These are phyloP conservation scores for Hapalemur alaotrensis DNA, from an alignment of 2,797 vertebrate genomes.

Conservation along the genomic window DNA sequence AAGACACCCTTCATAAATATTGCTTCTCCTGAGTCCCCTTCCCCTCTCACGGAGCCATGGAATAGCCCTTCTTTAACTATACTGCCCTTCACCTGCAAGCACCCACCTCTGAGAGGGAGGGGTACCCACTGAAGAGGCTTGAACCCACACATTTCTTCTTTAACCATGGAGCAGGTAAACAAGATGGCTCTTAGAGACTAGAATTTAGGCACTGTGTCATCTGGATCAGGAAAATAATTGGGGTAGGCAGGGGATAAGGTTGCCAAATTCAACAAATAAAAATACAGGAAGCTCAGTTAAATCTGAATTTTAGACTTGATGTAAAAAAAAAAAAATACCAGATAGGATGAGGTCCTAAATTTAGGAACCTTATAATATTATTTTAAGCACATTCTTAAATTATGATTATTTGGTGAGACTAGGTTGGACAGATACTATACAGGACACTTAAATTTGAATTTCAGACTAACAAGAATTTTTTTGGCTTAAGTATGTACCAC, in stretches of 20 bases:
- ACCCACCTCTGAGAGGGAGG: neutral
- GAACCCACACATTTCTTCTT: neutral
- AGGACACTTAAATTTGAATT: neutral
- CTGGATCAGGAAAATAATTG: neutral
- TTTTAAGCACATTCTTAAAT: neutral
- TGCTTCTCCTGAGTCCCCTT: neutral
- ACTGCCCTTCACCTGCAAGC: neutral
- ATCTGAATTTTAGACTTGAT: neutral
- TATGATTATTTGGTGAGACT: neutral
- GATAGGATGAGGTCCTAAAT: neutral
- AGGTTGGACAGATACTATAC: neutral
- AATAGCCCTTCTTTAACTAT: neutral
- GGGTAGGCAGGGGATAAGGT: neutral
- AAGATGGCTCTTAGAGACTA: neutral
- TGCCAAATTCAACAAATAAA: neutral
- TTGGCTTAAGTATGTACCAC: neutral
- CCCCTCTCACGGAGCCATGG: neutral
- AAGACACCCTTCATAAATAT: neutral
- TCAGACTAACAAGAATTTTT: neutral
- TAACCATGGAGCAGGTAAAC: neutral
- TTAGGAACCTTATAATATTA: neutral
- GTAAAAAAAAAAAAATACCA: neutral
- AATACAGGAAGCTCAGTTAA: neutral
- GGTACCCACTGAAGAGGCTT: neutral
- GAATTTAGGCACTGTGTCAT: neutral